These are phyloP conservation scores for Menidia beryllina DNA, from an alignment of 2,113 vertebrate genomes.

Conservation along the genomic window DNA sequence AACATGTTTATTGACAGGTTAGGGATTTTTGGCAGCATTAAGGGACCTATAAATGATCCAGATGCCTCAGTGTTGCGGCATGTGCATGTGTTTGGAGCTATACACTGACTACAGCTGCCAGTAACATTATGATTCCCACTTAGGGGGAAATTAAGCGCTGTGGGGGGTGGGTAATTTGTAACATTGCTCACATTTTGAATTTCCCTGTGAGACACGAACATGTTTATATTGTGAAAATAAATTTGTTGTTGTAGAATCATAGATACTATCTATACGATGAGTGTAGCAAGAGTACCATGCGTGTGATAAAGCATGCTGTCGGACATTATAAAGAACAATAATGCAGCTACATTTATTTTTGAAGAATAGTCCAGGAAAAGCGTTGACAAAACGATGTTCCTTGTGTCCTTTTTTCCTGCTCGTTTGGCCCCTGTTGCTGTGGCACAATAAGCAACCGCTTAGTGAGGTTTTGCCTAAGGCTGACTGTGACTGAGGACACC, in stretches of 20 bases:
- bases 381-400: background rate
- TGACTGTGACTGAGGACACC: conserved; percentile 5
- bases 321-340: background rate
- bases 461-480: conserved; percentile 20
- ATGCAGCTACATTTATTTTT: background rate
- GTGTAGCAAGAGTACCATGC: conserved; percentile 10
- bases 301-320: background rate
- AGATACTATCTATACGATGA: background rate
- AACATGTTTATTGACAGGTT: background rate
- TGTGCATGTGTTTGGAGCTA: background rate
- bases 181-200: background rate
- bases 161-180: too few relatives aligned
- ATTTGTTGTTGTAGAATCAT: background rate
- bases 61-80: background rate
- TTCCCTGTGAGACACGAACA: background rate
- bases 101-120: too few relatives aligned
- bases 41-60: background rate
- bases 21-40: background rate
- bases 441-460: background rate
- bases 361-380: conserved; percentile 15
- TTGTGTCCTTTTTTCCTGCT: background rate
- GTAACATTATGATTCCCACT: too few relatives aligned
- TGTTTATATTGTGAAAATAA: background rate
- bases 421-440: conserved; percentile 16
- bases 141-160: too few relatives aligned